Evolutionary conservation across 2,888 invertebrate species (phyloP), one percentile per base, ranked within the genome.

Genomic region (Athalia cordata): DNA sequence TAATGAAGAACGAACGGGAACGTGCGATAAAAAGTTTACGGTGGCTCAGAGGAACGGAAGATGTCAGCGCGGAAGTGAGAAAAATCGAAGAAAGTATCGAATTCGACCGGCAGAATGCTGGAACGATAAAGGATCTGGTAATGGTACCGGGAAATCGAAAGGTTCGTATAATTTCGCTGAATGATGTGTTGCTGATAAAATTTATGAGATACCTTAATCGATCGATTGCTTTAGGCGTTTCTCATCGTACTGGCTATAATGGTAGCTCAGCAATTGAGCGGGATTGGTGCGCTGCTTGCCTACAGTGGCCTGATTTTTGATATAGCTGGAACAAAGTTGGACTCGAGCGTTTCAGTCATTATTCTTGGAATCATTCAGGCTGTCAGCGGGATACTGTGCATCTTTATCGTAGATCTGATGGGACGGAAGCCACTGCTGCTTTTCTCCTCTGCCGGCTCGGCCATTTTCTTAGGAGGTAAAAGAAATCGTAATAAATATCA

Each of bases 341-440:
- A 29, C 8, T 0, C 43, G 4, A 3, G 15, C 2, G 0, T 2
- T 0, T 45, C 67, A 0, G 68, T 81, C 5, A 11, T 82, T 3
- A 45, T 81, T n/a, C 62, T 70, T 9, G 67, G 65, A 9, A 11
- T 9, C 5, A 55, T 77, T 7, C 55, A 61, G 0, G 8, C 80
- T 4, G 0, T 68, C 6, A 1, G 7, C 0, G 29, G 50, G 45
- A 0, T 79, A 5, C 0, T 76, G 1, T 55, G 78, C 1, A 11
- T 65, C 2, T 15, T 13, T 1, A 0, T 79, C 5, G 55, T 80
- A 2, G 83, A 83, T 55, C 79, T 15, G 15, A 0, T 81, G 8
- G 82, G 83, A 11, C 80, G 83, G 9, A 83, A 66, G 15, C 65
- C 75, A 1, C 61, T 83, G 5, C 65, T 72, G 7, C 7, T 82